phyloP scores from a whole-genome alignment of 2,113 vertebrate species.

The Crotalus helleri region DNA sequence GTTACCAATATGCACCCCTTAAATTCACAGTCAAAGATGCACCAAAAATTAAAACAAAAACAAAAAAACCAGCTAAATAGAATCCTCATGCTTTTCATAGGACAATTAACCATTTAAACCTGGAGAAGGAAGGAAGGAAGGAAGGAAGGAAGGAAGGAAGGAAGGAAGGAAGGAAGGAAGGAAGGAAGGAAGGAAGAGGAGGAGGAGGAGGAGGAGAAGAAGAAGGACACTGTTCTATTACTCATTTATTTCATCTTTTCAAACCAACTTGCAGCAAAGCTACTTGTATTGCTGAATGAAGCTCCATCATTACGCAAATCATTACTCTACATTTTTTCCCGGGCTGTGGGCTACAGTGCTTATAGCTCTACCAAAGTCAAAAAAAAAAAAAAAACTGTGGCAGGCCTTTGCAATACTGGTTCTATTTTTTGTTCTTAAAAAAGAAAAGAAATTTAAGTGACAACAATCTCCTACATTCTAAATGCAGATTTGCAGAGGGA shows the following conservation, averaged over 20 bases:
- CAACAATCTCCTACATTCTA: neutral
- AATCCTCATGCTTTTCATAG: conserved; percentile 27
- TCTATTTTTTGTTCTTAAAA: neutral
- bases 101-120: conserved; percentile 28
- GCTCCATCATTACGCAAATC: conserved; percentile 4
- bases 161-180: neutral
- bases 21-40: conserved; percentile 25
- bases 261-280: conserved; percentile 16
- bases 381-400: neutral
- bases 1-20: neutral
- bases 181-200: no score
- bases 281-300: conserved; percentile 9
- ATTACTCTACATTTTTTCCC: neutral
- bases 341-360: neutral
- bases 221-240: neutral
- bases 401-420: neutral
- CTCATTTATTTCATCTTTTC: neutral
- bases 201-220: accelerated
- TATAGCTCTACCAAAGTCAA: conserved; percentile 6
- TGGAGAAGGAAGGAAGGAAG: neutral
- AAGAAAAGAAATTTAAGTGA: neutral
- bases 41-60: neutral
- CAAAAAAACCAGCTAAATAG: neutral
- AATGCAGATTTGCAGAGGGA: conserved; percentile 8
- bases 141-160: no score